Evolutionary conservation across 2,113 vertebrate species (phyloP).

Genomic region (Henicopernis longicauda): DNA sequence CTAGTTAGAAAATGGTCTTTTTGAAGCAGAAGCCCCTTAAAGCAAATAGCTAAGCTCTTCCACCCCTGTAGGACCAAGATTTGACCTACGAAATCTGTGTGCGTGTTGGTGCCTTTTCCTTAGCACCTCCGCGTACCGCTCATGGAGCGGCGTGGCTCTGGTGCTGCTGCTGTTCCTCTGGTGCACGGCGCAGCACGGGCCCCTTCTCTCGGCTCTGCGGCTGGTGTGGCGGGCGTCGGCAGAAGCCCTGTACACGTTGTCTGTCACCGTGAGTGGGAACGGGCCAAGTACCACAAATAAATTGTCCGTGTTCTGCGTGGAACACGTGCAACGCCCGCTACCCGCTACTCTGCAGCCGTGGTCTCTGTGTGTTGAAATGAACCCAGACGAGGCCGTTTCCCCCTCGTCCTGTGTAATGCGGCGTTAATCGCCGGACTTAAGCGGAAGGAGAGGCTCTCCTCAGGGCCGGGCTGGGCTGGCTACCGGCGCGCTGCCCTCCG

Average conservation of each 20-base stretch:
- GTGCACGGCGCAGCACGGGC: not conserved
- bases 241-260: accelerated
- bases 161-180: too few relatives aligned
- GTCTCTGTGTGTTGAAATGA: accelerated
- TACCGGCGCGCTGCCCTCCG: not conserved
- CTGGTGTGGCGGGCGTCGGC: accelerated
- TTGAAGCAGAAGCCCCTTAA: not conserved
- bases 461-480: not conserved
- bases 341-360: accelerated
- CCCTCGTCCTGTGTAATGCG: accelerated
- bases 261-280: too few relatives aligned
- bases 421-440: accelerated
- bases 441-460: not conserved
- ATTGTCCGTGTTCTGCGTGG: not conserved
- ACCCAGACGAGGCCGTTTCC: accelerated
- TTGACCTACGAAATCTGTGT: not conserved
- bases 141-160: accelerated
- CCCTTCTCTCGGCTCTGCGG: too few relatives aligned
- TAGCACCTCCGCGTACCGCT: accelerated
- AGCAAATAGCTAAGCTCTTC: not conserved
- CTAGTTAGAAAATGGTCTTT: not conserved
- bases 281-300: not conserved
- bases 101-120: too few relatives aligned
- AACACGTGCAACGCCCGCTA: too few relatives aligned
- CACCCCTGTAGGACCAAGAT: too few relatives aligned